Conservation (phyloP, 2,888 invertebrate species). For the Coremacera marginata region DNA sequence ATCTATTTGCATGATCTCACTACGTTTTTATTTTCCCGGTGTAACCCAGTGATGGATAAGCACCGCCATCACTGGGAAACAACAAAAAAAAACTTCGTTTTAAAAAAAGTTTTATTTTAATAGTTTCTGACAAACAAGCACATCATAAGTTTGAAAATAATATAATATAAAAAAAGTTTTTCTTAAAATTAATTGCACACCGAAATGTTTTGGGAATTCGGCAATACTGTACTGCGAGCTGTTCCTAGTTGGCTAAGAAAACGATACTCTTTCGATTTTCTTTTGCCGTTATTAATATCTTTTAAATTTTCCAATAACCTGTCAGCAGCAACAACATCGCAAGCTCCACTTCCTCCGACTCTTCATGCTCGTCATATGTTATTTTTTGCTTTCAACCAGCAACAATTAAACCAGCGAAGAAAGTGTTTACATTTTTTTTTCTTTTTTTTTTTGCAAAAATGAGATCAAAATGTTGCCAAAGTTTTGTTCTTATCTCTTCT, state of each 20-base stretch:
- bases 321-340: neutral
- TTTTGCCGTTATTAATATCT: neutral
- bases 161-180: neutral
- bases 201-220: neutral
- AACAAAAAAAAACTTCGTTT: neutral
- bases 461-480: slow-evolving; percentile 9
- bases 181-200: neutral
- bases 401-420: neutral
- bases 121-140: neutral
- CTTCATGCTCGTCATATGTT: neutral
- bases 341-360: neutral
- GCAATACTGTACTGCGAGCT: no score
- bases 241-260: no score
- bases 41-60: neutral
- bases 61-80: neutral
- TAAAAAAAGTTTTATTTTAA: slow-evolving; percentile 1
- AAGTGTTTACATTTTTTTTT: slow-evolving; percentile 1
- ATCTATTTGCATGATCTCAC: no score
- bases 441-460: neutral
- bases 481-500: neutral
- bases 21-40: no score
- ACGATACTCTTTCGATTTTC: no score
- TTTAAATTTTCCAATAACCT: neutral
- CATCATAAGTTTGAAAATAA: neutral
- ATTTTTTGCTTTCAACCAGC: neutral